Evolutionary conservation across 2,797 vertebrate genomes (phyloP).

Genomic region (Arnoldichthys spilopterus): DNA sequence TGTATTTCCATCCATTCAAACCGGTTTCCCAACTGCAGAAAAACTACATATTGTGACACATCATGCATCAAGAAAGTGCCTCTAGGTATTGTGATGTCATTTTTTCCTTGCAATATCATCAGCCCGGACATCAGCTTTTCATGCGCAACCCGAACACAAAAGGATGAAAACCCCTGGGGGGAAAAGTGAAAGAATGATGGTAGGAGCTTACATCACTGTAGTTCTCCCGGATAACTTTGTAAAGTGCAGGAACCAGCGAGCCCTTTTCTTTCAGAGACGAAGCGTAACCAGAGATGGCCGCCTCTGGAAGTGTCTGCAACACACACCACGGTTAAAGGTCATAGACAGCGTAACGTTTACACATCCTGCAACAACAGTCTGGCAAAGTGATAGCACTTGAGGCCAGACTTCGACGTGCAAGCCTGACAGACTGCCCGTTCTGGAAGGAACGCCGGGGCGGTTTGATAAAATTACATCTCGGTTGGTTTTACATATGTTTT

Average conservation of each 20-base stretch:
- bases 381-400: neutral
- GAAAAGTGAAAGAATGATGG: neutral
- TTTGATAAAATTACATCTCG: neutral
- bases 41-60: too few species aligned
- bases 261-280: slow-evolving; percentile 88
- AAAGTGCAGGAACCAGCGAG: slow-evolving; percentile 90
- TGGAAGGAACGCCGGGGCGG: too few species aligned
- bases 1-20: too few species aligned
- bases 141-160: neutral
- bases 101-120: too few species aligned
- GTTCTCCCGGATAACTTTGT: slow-evolving; percentile 95
- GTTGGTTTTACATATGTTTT: slow-evolving; percentile 6
- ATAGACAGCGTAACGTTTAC: slow-evolving; percentile 10
- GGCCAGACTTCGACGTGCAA: neutral
- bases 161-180: neutral
- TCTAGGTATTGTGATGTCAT: too few species aligned
- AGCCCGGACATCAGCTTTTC: too few species aligned
- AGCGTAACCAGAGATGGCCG: slow-evolving; percentile 90
- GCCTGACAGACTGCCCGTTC: neutral
- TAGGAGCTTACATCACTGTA: slow-evolving; percentile 90
- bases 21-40: too few species aligned
- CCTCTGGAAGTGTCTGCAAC: slow-evolving; percentile 91
- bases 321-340: slow-evolving; percentile 56
- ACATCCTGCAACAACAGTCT: slow-evolving; percentile 18
- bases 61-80: too few species aligned